Conservation (phyloP, 2,797 vertebrate species). For the Salmo trutta region DNA sequence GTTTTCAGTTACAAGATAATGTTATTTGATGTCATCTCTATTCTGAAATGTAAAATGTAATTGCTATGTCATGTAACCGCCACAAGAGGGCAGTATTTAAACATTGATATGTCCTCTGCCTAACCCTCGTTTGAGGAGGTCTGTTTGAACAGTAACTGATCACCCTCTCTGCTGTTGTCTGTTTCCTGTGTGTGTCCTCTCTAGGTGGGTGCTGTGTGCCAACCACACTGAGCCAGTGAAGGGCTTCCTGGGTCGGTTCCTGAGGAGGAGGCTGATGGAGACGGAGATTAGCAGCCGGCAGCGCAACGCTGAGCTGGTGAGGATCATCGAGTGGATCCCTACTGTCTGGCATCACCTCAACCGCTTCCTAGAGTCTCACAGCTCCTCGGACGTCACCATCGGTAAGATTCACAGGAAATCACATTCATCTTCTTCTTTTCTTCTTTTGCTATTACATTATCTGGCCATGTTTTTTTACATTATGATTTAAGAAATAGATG, state of each 20-base stretch:
- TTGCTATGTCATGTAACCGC: not conserved
- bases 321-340: slow-evolving; percentile 87
- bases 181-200: not conserved
- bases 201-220: slow-evolving; percentile 84
- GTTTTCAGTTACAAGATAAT: not conserved
- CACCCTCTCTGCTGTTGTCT: not conserved
- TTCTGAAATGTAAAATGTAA: not conserved
- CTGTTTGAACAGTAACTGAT: not conserved
- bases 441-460: not conserved
- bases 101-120: not conserved
- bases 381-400: slow-evolving; percentile 88
- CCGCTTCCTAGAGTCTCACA: slow-evolving; percentile 86
- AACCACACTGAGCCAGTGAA: slow-evolving; percentile 88
- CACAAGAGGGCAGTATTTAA: slow-evolving; percentile 22
- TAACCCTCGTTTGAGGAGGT: not conserved
- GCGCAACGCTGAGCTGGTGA: slow-evolving; percentile 80
- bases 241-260: slow-evolving; percentile 84
- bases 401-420: slow-evolving; percentile 66
- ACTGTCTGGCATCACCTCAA: slow-evolving; percentile 89
- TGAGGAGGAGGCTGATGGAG: slow-evolving; percentile 85
- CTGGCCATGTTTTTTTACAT: not conserved
- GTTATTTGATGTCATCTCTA: not conserved
- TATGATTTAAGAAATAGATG: too few relatives aligned
- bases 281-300: slow-evolving; percentile 81
- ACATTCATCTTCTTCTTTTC: too few relatives aligned